Evolutionary conservation across 1,140 invertebrate genomes (phyloP).

Genomic region (Limonius californicus): DNA sequence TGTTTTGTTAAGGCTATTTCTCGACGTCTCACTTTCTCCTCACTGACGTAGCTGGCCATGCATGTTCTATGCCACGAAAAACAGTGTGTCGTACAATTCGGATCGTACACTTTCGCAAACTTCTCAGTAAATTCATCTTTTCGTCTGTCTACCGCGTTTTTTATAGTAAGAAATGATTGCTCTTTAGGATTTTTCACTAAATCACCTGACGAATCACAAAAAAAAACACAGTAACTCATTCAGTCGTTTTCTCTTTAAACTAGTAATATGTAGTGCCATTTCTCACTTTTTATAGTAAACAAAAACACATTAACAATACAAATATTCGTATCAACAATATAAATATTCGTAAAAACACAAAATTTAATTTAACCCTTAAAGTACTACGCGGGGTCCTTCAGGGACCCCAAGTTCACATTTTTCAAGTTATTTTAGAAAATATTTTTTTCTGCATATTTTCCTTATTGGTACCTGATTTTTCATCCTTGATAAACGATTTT

Average conservation of each 20-base stretch:
- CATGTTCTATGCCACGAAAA: conserved; percentile 23
- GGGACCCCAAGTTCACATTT: no score
- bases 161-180: conserved; percentile 20
- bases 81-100: neutral
- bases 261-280: neutral
- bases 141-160: conserved; percentile 22
- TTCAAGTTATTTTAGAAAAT: no score
- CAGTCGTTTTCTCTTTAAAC: neutral
- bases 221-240: conserved; percentile 4
- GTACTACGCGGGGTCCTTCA: no score
- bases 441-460: no score
- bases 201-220: conserved; percentile 5
- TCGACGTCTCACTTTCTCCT: conserved; percentile 24
- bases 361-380: no score
- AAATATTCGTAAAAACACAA: no score
- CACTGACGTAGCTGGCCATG: conserved; percentile 22
- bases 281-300: neutral
- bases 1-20: neutral
- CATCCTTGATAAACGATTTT: no score
- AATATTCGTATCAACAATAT: neutral
- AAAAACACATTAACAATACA: neutral
- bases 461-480: no score
- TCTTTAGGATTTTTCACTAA: neutral
- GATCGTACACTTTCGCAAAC: conserved; percentile 1
- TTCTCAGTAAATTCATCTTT: conserved; percentile 19